Base-by-base conservation (phyloP, 2,888 invertebrate genomes). In the Athrips mouffetella region DNA sequence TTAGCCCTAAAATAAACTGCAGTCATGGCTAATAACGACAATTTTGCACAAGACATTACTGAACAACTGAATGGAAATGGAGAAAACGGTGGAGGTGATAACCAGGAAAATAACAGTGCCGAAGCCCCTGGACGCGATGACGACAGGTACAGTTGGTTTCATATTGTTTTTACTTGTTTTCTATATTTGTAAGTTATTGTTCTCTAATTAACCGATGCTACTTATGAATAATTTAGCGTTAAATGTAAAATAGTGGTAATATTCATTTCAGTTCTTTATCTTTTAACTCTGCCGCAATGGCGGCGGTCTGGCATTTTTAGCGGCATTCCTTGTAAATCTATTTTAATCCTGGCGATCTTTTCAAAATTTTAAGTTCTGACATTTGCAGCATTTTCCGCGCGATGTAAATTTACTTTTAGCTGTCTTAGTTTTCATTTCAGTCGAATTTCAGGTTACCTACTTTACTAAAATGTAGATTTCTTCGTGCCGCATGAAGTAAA, bases 121-220 rank as follows among this genome's bases (percentile, higher is more conserved):
- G 94, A 94, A 86, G 92, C 92, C 62, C 91, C 93, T 52, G 92
- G 92, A 73, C 92, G 94, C 75, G 94, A 94, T 89, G 94, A 94
- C 85, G 94, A 93, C 90, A 93, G 93, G 93, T 94, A 92, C 53
- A 55, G 58, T 66, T 67, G 52, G 58, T 59, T 70, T 63, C 54
- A 44, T 29, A 46, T 44, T 23, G 29, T n/a, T n/a, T n/a, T 31
- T 31, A 40, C n/a, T 37, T 31, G 30, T 13, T 50, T 41, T 35
- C 8, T 15, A 35, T 16, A 35, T 35, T 6, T 10, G 10, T 5
- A 35, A 13, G 10, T 20, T 35, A 35, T 18, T 35, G 20, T 20
- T 18, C 10, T 16, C n/a, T 35, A 15, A 18, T 35, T 18, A 35
- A 20, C 30, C 47, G 13, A 10, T 29, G 18, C 6, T 29, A 11